These are phyloP conservation scores for Belgica antarctica DNA, from an alignment of 2,888 invertebrate genomes.

Conservation along the genomic window DNA sequence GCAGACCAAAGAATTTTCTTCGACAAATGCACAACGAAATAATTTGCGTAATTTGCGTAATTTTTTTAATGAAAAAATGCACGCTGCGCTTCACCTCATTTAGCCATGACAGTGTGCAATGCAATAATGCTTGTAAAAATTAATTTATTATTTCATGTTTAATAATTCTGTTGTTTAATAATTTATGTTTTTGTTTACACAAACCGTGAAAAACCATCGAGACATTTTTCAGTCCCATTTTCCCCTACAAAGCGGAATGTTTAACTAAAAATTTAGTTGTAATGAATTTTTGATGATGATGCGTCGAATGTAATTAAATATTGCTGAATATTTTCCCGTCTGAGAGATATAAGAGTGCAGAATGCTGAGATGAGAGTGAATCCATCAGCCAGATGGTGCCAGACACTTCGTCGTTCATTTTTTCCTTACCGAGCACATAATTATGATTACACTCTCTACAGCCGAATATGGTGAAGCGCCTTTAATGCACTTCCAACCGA, in stretches of 20 bases:
- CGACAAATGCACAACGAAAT: no score
- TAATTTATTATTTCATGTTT: conserved; percentile 35
- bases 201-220: background rate
- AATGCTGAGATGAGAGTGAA: background rate
- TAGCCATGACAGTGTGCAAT: conserved; percentile 22
- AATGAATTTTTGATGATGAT: conserved; percentile 41
- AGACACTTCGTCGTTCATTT: conserved; percentile 3
- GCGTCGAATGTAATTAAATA: conserved; percentile 38
- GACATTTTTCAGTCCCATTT: background rate
- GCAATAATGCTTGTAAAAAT: conserved; percentile 42
- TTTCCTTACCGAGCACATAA: background rate
- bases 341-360: background rate
- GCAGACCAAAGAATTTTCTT: background rate
- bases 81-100: background rate
- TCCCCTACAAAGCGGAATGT: no score
- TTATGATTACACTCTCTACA: conserved; percentile 1
- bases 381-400: conserved; percentile 26
- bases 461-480: conserved; percentile 14
- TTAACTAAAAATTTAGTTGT: no score
- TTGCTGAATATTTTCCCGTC: conserved; percentile 26
- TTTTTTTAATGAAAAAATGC: conserved; percentile 16
- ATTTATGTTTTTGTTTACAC: no score
- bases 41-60: background rate
- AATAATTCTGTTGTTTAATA: conserved; percentile 1
- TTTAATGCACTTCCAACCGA: conserved; percentile 2